phyloP scores from a whole-genome alignment of 2,113 vertebrate genomes.

The Caracal caracal region DNA sequence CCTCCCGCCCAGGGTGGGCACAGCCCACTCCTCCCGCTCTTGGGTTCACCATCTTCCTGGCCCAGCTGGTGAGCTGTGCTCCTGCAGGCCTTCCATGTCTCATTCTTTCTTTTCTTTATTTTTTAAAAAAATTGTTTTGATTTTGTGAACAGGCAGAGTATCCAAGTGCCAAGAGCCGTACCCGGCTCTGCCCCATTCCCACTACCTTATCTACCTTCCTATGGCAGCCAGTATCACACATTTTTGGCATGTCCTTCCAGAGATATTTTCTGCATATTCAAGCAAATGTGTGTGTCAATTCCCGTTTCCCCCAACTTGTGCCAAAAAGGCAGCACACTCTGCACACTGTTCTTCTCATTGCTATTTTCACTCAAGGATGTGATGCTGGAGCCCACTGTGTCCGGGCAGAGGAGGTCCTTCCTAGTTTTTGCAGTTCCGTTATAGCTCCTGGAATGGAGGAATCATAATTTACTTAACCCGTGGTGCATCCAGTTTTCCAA shows the following conservation, averaged over 20 bases:
- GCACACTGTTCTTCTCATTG: rapidly evolving
- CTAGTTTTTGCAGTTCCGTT: no score
- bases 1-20: not conserved
- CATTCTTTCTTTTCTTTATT: not conserved
- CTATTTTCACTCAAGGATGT: not conserved
- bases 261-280: not conserved
- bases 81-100: not conserved
- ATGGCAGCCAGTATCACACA: rapidly evolving
- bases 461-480: not conserved
- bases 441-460: not conserved
- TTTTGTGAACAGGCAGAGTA: not conserved
- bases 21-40: not conserved
- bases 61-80: not conserved
- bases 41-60: not conserved
- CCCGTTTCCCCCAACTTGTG: not conserved
- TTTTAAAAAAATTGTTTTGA: not conserved
- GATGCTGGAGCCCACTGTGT: not conserved
- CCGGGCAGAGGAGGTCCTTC: not conserved
- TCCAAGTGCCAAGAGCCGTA: not conserved
- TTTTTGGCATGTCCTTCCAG: not conserved
- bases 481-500: not conserved
- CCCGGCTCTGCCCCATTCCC: not conserved
- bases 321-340: not conserved
- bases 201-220: not conserved
- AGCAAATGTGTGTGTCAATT: not conserved